Evolutionary conservation across 2,797 vertebrate species (phyloP), one percentile per base, ranked within the genome.

Genomic region (Typhlichthys eigenmanni): DNA sequence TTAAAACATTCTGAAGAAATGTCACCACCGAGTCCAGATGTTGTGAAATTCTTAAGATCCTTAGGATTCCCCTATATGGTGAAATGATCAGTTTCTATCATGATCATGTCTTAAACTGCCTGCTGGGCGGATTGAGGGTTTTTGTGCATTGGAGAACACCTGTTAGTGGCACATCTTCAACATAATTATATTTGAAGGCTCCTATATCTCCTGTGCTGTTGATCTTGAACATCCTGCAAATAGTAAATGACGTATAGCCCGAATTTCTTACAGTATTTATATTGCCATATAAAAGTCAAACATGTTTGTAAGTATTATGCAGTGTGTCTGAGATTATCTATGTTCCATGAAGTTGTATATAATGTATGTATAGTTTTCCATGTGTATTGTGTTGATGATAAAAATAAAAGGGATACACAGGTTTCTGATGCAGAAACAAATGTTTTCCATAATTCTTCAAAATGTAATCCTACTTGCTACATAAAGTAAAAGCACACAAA

Each of bases 51-150:
- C 84, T 85, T 72, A 45, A 80, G 79, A 89, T 87, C 84, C 76
- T 74, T 79, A 60, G 73, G 76, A 90, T 91, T 89, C 85, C 77
- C 80, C 77, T 72, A 84, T 81, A 80, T 80, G 77, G 70, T 71
- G 10, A 86, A 88, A 91, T 91, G 82, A 92, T 75, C 82, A 89
- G 88, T 69, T 70, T 74, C 67, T 66, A 81, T 89, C 55, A 52
- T 52, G 79, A 65, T 79, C 74, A 51, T 78, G 84, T 75, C 72
- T 73, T 71, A 13, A 60, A 66, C 82, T 58, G 77, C 45, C 84
- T 83, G 75, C 75, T 61, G 71, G 53, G 58, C 63, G 86, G 85
- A 93, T 92, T 92, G 91, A 67, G 89, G 90, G 91, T 90, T 92
- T 89, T 53, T 51, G 68, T 69, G 78, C 10, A 55, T 59, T 5